Base-by-base conservation (phyloP, 2,797 vertebrate species). In the Eulemur coronatus region DNA sequence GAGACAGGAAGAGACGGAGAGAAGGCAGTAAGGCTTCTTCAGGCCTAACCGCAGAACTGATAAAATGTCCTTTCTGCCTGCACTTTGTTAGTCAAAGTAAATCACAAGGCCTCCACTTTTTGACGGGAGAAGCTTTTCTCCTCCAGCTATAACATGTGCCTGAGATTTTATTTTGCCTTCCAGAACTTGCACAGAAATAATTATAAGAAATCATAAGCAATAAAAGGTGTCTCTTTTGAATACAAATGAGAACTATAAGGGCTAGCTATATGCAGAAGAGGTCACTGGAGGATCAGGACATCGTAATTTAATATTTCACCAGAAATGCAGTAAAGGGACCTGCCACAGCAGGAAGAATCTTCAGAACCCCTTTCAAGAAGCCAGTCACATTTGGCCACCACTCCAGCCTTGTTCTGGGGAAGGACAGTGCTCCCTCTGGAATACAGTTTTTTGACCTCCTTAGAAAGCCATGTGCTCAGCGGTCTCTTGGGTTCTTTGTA, bases 81-180 rank as follows among this genome's bases (percentile, higher is more conserved):
- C 12, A 10, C 65, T 78, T 85, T 26, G 35, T 79, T 72, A 85
- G 48, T 81, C 72, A 84, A 50, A 76, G n/a, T 55, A n/a, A 92
- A 93, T 79, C 69, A 46, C 52, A 63, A 73, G 57, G n/a, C 5
- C 4, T 63, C 61, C 15, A 48, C 12, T 2, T 55, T 65, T 61
- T 35, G 28, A 75, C 8, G 24, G 28, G 35, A 84, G 35, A 80
- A 70, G 20, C 67, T 94, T 91, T 87, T 84, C 35, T 90, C 30
- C 35, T 88, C 30, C 43, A 92, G 26, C 26, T 85, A 10, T 57
- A 87, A 55, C 7, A 46, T 38, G 38, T 24, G 22, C 46, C 63
- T 81, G 73, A 38, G 41, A 89, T 89, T 95, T 80, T 89, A 80
- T 84, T 95, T 84, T 89, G 55, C 52, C 70, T 96, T 79, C 33